Conservation (phyloP, 2,113 vertebrate genomes). For the Ammodytes marinus region DNA sequence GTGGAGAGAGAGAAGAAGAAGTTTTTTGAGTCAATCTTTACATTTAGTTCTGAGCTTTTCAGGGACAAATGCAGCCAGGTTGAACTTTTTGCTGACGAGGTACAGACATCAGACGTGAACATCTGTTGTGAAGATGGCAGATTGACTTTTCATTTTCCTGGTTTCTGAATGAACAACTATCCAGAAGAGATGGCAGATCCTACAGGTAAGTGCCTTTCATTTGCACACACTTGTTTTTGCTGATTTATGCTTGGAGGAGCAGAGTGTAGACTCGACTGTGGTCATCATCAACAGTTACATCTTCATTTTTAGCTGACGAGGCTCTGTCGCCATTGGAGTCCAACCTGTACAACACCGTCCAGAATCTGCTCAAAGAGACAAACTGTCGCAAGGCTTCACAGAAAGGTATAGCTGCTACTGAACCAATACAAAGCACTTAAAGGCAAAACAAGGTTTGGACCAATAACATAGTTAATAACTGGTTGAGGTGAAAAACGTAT, state of each 20-base stretch:
- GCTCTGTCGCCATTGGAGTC: conserved; percentile 78
- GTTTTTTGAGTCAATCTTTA: too few species aligned
- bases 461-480: background rate
- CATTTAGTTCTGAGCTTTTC: background rate
- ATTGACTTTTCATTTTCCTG: background rate
- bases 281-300: background rate
- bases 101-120: too few species aligned
- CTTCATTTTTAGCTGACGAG: conserved; percentile 11
- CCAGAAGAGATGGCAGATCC: conserved; percentile 8
- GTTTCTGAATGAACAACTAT: background rate
- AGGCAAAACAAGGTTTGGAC: background rate
- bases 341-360: conserved; percentile 84
- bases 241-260: background rate
- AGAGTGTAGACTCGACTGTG: background rate
- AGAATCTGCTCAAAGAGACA: conserved; percentile 87
- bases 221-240: background rate
- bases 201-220: conserved; percentile 5
- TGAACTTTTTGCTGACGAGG: background rate
- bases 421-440: background rate
- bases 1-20: background rate
- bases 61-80: background rate
- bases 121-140: background rate
- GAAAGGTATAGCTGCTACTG: conserved; percentile 74
- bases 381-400: conserved; percentile 74
- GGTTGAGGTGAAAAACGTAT: background rate